Evolutionary conservation across 1,140 invertebrate genomes (phyloP), one percentile per base, ranked within the genome.

Genomic region (Bemisia tabaci): DNA sequence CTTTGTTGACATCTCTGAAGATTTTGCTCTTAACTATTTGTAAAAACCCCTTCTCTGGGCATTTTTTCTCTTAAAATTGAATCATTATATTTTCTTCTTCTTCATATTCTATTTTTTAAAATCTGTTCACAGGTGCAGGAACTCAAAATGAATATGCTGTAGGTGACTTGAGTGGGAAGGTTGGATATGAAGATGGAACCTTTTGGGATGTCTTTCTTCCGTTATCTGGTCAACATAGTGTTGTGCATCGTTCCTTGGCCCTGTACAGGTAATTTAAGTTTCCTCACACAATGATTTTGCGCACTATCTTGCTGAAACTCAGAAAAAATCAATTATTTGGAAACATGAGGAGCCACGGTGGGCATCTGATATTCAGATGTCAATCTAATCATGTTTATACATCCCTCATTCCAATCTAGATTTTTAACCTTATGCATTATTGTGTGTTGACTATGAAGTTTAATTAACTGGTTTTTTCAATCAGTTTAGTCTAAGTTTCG

Each of bases 81-180:
- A n/a, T n/a, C n/a, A n/a, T n/a, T n/a, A n/a, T n/a, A n/a, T n/a
- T n/a, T n/a, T n/a, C n/a, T n/a, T n/a, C n/a, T n/a, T n/a, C n/a
- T n/a, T n/a, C n/a, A n/a, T n/a, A n/a, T n/a, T n/a, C n/a, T n/a
- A n/a, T n/a, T n/a, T n/a, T n/a, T n/a, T n/a, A n/a, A n/a, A n/a
- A n/a, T 59, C 72, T 73, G 26, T 67, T 72, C 66, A 2, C 72
- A 83, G 86, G 85, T 24, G 78, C 82, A 69, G 88, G 89, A 26
- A 93, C 92, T 2, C 90, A 92, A 75, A 91, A 96, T 76, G 87
- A 91, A 73, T 96, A 94, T 73, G 84, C 89, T 2, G 77, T 94
- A 17, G 92, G 93, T 0, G 94, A 97, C 77, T 77, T 98, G 2
- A 90, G 91, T 64, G 92, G 92, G 5, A 98, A 97, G 78, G 84